These are phyloP conservation scores for Ladona fulva DNA, from an alignment of 1,140 invertebrate species.

Conservation along the genomic window DNA sequence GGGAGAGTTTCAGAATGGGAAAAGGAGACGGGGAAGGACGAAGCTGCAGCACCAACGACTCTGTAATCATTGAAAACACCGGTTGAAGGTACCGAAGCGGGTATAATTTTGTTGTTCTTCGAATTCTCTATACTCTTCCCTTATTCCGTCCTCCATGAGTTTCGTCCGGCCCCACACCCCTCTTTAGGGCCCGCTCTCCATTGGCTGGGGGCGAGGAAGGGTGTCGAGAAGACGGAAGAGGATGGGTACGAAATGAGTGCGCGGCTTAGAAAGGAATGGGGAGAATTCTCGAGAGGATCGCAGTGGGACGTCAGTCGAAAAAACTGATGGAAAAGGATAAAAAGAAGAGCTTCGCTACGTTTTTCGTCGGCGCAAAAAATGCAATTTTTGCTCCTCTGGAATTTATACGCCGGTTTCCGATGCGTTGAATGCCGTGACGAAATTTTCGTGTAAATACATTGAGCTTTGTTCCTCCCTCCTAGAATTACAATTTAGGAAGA, in stretches of 20 bases:
- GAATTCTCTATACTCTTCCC: not conserved
- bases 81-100: not conserved
- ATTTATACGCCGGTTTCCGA: no score
- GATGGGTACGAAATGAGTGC: no score
- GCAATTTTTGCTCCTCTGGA: no score
- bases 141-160: not conserved
- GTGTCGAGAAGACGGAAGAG: not conserved
- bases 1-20: not conserved
- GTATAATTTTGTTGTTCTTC: constrained; percentile 10
- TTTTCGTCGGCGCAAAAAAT: no score
- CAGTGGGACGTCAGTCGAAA: no score
- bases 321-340: no score
- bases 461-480: no score
- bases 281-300: no score
- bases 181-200: not conserved
- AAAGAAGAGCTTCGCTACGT: no score
- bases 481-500: no score
- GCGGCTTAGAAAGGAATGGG: not conserved
- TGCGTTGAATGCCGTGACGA: no score
- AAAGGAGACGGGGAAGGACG: not conserved
- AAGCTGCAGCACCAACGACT: not conserved
- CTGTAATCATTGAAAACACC: constrained; percentile 1
- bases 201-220: not conserved
- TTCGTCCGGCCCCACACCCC: not conserved
- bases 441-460: no score